Evolutionary conservation across 1,140 invertebrate species (phyloP), one percentile per base, ranked within the genome.

Genomic region (Ericerus pela): DNA sequence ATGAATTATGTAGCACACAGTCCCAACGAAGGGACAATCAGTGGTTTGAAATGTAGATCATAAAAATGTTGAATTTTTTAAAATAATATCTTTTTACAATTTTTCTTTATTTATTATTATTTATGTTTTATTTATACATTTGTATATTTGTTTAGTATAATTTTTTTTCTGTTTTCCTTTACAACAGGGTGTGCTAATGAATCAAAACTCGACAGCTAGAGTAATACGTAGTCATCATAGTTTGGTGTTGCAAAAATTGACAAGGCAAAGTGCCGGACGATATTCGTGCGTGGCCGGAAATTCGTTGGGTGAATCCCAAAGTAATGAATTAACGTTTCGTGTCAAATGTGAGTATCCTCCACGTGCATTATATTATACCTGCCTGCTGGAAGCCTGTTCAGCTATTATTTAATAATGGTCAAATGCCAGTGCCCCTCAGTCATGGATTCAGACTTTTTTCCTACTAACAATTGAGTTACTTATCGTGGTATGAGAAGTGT

Each of bases 221-320:
- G 72, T 79, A 51, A 79, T 81, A 60, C 71, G 77, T 61, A 78
- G 76, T 58, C 79, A 80, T 68, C 77, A 80, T 62, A 79, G 76
- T 59, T 69, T 80, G 37, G 77, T 79, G 12, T 69, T 81, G 51
- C 78, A 80, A 63, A 76, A 73, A 62, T 75, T 80, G 54, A 76
- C 73, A 11, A 68, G 77, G 59, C 70, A 70, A 53, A 74, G 74
- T 53, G 75, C 75, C 1, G 79, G 79, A 5, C 68, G 67, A 52
- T 82, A 82, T 63, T 69, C 74, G 26, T 82, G 79, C 61, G 68
- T 74, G 11, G 79, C 77, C 4, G 69, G 68, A 43, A 81, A 82
- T 63, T 61, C 65, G 26, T 69, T 79, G 63, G 75, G 76, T 11
- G 74, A 77, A 61, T 75, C 76, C 5, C 62, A 64, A 20, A 79